A percentile compares a stretch with the other conserved stretches of the same genome.
Conservation (phyloP, 2,797 vertebrate genomes). For the Spinus olivaceus region DNA sequence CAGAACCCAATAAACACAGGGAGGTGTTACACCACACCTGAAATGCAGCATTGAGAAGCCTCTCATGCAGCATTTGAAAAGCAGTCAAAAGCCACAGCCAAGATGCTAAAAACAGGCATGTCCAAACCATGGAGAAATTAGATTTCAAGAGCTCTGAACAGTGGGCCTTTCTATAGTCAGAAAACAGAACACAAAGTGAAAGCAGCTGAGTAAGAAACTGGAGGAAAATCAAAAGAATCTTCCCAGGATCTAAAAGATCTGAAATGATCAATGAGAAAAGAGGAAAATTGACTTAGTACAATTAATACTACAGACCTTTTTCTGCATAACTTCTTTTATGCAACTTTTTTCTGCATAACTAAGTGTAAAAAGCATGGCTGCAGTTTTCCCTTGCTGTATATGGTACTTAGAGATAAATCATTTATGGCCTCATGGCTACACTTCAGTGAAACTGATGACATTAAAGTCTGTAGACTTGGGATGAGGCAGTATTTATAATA, state of each 20-base stretch:
- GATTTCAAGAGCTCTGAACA: not conserved
- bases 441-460: not conserved
- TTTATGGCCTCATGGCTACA: not conserved
- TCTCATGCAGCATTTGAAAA: not conserved
- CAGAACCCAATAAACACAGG: accelerated
- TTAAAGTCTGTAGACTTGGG: not conserved
- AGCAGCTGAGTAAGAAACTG: not conserved
- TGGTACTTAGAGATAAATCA: not conserved
- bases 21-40: not conserved
- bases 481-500: not conserved
- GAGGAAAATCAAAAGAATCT: not conserved
- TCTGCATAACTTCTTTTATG: not conserved
- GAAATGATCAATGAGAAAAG: not conserved
- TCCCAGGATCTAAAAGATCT: not conserved
- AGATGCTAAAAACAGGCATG: not conserved
- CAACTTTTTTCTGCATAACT: not conserved
- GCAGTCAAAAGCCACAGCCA: not conserved
- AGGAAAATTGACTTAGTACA: not conserved
- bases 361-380: not conserved
- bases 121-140: not conserved
- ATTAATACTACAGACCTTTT: not conserved
- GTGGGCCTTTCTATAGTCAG: not conserved
- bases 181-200: not conserved
- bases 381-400: not conserved
- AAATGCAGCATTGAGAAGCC: not conserved